A percentile compares a stretch with the other conserved stretches of the same genome.
Evolutionary conservation across 2,797 vertebrate genomes (phyloP).

Genomic region (Amazona finschi): DNA sequence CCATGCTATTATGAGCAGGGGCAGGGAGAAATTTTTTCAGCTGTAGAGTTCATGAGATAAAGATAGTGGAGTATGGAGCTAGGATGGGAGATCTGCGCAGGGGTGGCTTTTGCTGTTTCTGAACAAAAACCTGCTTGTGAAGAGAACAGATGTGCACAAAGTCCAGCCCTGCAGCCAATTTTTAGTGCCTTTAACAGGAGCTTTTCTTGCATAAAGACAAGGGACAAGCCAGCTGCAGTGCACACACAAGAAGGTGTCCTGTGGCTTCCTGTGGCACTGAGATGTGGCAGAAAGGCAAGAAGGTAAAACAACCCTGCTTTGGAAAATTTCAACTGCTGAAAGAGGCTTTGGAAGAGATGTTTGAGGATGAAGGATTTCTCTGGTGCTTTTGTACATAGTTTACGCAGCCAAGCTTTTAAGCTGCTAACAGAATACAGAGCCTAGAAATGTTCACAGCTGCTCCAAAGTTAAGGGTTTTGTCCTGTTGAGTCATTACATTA

Average conservation of each 20-base stretch:
- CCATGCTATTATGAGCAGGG: neutral
- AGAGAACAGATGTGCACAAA: neutral
- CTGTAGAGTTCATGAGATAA: neutral
- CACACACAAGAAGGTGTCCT: neutral
- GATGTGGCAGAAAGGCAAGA: neutral
- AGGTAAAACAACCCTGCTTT: neutral
- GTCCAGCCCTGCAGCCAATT: neutral
- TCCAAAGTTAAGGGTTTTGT: slow-evolving; percentile 66
- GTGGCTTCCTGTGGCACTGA: neutral
- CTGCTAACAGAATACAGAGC: slow-evolving; percentile 22
- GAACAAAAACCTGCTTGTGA: neutral
- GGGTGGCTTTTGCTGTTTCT: slow-evolving; percentile 16
- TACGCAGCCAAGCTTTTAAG: slow-evolving; percentile 51
- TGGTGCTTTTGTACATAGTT: slow-evolving; percentile 26
- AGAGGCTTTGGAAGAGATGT: slow-evolving; percentile 5
- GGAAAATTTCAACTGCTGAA: neutral
- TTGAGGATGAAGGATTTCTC: slow-evolving; percentile 27
- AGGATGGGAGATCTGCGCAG: neutral
- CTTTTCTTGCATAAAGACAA: neutral
- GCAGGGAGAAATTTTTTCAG: neutral
- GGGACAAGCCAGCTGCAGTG: slow-evolving; percentile 5
- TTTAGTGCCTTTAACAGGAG: neutral
- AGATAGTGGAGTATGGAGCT: neutral
- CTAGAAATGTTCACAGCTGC: slow-evolving; percentile 33
- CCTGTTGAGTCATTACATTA: slow-evolving; percentile 73